Base-by-base conservation (phyloP, 2,797 vertebrate species). In the Neostethus bicornis region DNA sequence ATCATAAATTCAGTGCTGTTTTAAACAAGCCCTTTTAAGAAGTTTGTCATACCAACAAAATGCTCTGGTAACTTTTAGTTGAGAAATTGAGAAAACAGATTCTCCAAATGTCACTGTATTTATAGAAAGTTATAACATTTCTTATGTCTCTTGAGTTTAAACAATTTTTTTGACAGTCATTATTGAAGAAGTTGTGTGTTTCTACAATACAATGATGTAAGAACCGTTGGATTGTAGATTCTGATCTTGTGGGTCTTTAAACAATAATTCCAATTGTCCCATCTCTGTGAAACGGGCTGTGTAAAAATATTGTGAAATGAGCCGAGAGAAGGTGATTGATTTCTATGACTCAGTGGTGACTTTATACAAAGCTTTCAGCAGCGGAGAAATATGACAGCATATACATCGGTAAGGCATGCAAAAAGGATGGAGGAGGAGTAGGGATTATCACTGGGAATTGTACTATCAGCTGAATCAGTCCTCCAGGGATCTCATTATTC, bases 401-500 rank as follows among this genome's bases (percentile, higher is more conserved):
- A 11, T 20, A 34, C 16, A 44, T 38, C 37, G 23, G 17, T 42
- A 28, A 29, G 20, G 29, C 17, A 19, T 37, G 24, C 23, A 51
- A 41, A 9, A 3, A 23, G 25, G 16, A n/a, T 46, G n/a, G 10
- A 53, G 38, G 10, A 38, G 52, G 31, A 42, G 56, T 46, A 49
- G 8, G 17, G 61, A 76, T 71, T 68, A 66, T 61, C 60, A 45
- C 45, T 60, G 48, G 56, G 53, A 52, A 57, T 71, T 73, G 39
- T 14, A 49, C 71, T 48, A 47, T 69, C 61, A 70, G 54, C 65
- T 43, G 38, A 31, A 72, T 73, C 48, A 16, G 17, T 62, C 31
- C 84, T 87, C 81, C 14, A 16, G 79, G 74, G 86, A 72, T 62
- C 84, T 88, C 84, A 87, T 89, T 87, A 90, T 77, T 89, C 67